Conservation (phyloP, 2,797 vertebrate genomes). For the Falco naumanni region DNA sequence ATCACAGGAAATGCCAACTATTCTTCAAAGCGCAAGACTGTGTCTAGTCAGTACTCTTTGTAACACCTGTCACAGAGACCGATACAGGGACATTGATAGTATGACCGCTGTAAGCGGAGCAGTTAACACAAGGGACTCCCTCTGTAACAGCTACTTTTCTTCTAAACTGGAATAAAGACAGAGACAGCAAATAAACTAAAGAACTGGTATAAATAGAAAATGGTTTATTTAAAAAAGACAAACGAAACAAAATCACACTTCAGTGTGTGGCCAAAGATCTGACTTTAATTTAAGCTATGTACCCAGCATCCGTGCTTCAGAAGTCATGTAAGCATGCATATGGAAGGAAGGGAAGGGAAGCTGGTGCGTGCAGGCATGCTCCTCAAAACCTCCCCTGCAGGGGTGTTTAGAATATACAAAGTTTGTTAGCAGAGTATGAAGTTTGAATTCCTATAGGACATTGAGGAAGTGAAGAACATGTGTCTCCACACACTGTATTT, state of each 20-base stretch:
- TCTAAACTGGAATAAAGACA: not conserved
- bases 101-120: not conserved
- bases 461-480: not conserved
- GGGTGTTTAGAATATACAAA: not conserved
- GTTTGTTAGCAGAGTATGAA: not conserved
- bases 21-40: not conserved
- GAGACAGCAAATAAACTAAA: not conserved
- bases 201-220: not conserved
- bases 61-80: not conserved
- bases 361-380: not conserved
- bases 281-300: not conserved
- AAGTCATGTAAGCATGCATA: not conserved
- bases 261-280: not conserved
- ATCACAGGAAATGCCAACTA: not conserved
- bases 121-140: not conserved
- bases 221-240: not conserved
- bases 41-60: not conserved
- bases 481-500: not conserved
- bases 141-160: not conserved
- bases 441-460: not conserved
- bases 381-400: not conserved
- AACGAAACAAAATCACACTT: not conserved
- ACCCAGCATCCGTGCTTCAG: not conserved
- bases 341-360: not conserved
- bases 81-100: not conserved